phyloP scores from a whole-genome alignment of 2,797 vertebrate genomes.

The Buphagus erythrorhynchus region DNA sequence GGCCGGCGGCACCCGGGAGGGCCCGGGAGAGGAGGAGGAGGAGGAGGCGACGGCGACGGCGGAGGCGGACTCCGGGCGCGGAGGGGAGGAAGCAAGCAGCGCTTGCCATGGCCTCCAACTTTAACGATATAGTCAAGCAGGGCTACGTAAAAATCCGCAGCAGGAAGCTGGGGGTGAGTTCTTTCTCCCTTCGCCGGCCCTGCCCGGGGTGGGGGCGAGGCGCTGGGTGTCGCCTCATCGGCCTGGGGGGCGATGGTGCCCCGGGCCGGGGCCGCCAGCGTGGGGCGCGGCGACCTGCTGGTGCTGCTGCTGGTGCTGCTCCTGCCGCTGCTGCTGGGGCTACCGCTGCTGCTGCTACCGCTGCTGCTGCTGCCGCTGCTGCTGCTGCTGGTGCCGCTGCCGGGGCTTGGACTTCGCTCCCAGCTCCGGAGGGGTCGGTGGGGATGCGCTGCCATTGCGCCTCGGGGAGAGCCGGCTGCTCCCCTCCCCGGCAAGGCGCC shows the following conservation, averaged over 20 bases:
- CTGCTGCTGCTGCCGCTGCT: neutral
- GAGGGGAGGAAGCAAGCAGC: conserved; percentile 9
- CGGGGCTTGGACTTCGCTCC: neutral
- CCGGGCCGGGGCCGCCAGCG: neutral
- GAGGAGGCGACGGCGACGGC: neutral
- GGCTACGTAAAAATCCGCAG: conserved; percentile 98
- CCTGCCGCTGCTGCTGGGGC: accelerated
- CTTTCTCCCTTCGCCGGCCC: neutral
- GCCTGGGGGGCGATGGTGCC: neutral
- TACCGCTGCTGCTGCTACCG: accelerated
- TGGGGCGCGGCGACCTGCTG: conserved; percentile 33
- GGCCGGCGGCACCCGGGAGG: neutral
- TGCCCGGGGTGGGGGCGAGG: neutral
- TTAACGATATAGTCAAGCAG: conserved; percentile 88
- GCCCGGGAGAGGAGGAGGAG: neutral
- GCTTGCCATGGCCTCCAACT: conserved; percentile 95
- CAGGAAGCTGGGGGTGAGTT: conserved; percentile 98
- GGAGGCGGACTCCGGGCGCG: neutral
- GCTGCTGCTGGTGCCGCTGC: neutral
- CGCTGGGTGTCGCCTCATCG: neutral
- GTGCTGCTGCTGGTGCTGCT: neutral
- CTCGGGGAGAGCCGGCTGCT: neutral
- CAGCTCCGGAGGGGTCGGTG: neutral
- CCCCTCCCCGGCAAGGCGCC: neutral
- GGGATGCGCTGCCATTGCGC: neutral